Base-by-base conservation (phyloP, 2,113 vertebrate genomes). In the Anser brachyrhynchus region DNA sequence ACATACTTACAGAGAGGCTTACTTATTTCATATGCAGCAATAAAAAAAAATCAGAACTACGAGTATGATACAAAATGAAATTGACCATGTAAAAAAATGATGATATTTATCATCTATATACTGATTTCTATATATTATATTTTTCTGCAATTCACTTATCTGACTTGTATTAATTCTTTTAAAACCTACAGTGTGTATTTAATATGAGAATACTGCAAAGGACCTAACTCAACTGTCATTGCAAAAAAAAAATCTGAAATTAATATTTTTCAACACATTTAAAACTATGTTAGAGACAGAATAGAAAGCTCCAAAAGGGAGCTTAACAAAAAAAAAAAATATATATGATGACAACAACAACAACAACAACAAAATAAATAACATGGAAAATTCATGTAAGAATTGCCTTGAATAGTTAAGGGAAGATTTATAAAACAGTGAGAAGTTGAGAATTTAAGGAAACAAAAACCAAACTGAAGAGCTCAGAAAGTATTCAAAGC, bases 181-280 rank as follows among this genome's bases (percentile, higher is more conserved):
- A 94, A 84, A 79, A 71, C 18, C 59, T 17, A 29, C 21, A n/a
- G n/a, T 71, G 66, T 74, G 12, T 74, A 70, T 87, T 92, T 57
- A 65, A 57, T 51, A 25, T 49, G 43, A 95, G 61, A 74, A 77
- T 64, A 91, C 70, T 89, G 39, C 15, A 89, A 87, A 82, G 5
- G 6, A 6, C 11, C 6, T 92, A 86, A 73, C 7, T 41, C 43
- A 75, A 28, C 28, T 79, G 58, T 77, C 21, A 15, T 13, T 76
- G 80, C 49, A 83, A 91, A 93, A 92, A 57, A 55, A 31, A 93
- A 91, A 58, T 64, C 9, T 87, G 64, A 85, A 91, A 80, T 57
- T 55, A 77, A 17, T 87, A 28, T 57, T 71, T 92, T 84, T 77
- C 11, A 31, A 54, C 51, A 57, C 58, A 83, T 13, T 57, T 58